Evolutionary conservation across 1,140 invertebrate species (phyloP), one percentile per base, ranked within the genome.

Genomic region (Musca domestica): DNA sequence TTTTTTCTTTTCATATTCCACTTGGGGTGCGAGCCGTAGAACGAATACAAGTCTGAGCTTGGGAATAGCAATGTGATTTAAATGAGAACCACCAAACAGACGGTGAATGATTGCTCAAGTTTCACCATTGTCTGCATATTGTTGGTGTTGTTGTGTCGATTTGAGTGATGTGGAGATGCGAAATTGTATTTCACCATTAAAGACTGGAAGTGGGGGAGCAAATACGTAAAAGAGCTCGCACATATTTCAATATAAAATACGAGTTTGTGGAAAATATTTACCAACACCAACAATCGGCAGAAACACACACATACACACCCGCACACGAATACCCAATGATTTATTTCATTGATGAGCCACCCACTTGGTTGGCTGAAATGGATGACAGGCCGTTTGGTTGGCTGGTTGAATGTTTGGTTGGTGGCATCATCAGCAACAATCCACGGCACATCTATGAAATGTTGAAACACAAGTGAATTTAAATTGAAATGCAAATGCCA

Each of bases 11-110:
- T n/a, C n/a, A 41, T 41, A 41, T 41, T 5, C 34, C 34, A 41
- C 6, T 41, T 41, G 34, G 34, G 4, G 34, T 12, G 34, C 4
- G 34, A 10, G 74, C 73, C 72, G 74, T 73, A 69, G 64, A 73
- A 69, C 68, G 71, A 70, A 51, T 41, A 27, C 27, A 17, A 25
- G 56, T 17, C 4, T 14, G 23, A 4, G 25, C n/a, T 34, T 25
- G 56, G 56, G 34, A 61, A 61, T 61, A 30, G n/a, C 27, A 58
- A 58, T 61, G 56, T 61, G 56, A 61, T 61, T 61, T 61, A 61
- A 61, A 61, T 61, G 56, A 61, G 56, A 61, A 7, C 56, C 34
- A 61, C 27, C 56, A 61, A 61, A 61, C 56, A 61, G 56, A 61
- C 56, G 56, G 27, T 61, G 56, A 61, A 61, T 61, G 56, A 61